A percentile compares a stretch with the other conserved stretches of the same genome.
Evolutionary conservation across 1,140 invertebrate genomes (phyloP).

Genomic region (Hyphantria cunea): DNA sequence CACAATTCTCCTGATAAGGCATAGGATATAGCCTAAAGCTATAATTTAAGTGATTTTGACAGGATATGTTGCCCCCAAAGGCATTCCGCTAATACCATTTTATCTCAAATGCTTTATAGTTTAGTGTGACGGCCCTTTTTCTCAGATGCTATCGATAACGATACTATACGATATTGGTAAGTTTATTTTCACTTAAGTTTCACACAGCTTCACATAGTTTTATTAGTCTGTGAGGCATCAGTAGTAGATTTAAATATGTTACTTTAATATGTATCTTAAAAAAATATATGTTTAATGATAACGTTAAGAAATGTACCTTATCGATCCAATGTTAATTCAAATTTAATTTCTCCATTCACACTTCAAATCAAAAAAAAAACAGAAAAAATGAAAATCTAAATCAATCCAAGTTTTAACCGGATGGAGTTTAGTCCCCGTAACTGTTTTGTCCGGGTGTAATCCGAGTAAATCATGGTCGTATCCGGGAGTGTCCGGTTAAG

Average conservation of each 20-base stretch:
- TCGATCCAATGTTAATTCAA: no score
- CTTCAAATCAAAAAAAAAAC: slow-evolving; percentile 6
- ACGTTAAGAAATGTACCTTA: no score
- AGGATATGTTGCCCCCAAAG: slow-evolving; percentile 32
- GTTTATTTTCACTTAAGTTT: neutral
- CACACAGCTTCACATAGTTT: no score
- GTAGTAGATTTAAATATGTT: neutral
- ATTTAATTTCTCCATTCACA: neutral
- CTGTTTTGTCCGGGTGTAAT: slow-evolving; percentile 23
- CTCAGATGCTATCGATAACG: slow-evolving; percentile 16
- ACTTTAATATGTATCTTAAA: neutral
- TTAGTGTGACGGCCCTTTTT: slow-evolving; percentile 17
- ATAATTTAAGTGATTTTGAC: slow-evolving; percentile 43
- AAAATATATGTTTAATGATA: no score
- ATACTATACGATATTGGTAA: slow-evolving; percentile 2
- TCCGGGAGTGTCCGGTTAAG: slow-evolving; percentile 21
- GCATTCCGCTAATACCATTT: slow-evolving; percentile 35
- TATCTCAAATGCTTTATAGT: slow-evolving; percentile 35
- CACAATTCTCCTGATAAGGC: slow-evolving; percentile 35
- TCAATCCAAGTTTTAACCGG: slow-evolving; percentile 12
- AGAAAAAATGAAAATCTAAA: slow-evolving; percentile 20
- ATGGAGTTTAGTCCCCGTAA: slow-evolving; percentile 11
- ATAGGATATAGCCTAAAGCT: slow-evolving; percentile 35
- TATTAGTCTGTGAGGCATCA: no score
- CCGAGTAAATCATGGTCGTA: slow-evolving; percentile 27